Evolutionary conservation across 2,797 vertebrate species (phyloP).

Genomic region (Gambelia wislizenii): DNA sequence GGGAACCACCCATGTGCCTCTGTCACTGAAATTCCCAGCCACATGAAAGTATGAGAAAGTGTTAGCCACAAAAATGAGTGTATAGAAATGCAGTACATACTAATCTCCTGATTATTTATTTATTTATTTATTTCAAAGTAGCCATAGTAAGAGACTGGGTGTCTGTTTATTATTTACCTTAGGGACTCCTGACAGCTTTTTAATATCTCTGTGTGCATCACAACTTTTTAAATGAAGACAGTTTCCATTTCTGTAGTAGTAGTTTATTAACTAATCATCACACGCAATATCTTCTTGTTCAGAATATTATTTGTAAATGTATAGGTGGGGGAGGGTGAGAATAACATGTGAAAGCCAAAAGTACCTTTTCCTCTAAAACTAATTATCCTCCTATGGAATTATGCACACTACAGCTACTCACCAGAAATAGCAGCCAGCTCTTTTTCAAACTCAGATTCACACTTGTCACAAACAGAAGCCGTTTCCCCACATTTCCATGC

Average conservation of each 20-base stretch:
- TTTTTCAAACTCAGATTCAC: slow-evolving; percentile 20
- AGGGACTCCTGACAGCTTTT: neutral
- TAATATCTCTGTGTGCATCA: neutral
- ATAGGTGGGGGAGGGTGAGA: neutral
- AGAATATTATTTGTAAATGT: neutral
- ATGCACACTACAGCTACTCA: slow-evolving; percentile 8
- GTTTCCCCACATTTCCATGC: slow-evolving; percentile 20
- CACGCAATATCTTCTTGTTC: neutral
- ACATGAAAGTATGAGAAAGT: no score
- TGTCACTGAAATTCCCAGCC: neutral
- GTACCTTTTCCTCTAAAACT: neutral
- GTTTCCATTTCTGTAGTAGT: neutral
- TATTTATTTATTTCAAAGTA: neutral
- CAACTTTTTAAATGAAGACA: neutral
- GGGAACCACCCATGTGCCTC: neutral
- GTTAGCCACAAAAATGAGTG: neutral
- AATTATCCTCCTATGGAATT: neutral
- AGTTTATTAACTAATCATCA: no score
- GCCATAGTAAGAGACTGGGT: neutral
- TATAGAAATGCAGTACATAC: neutral
- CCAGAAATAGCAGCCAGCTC: slow-evolving; percentile 2
- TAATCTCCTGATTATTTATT: neutral
- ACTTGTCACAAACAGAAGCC: neutral
- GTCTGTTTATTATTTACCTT: neutral
- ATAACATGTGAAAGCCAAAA: neutral